These are phyloP conservation scores for Sceloporus undulatus DNA, from an alignment of 2,113 vertebrate species.

Conservation along the genomic window DNA sequence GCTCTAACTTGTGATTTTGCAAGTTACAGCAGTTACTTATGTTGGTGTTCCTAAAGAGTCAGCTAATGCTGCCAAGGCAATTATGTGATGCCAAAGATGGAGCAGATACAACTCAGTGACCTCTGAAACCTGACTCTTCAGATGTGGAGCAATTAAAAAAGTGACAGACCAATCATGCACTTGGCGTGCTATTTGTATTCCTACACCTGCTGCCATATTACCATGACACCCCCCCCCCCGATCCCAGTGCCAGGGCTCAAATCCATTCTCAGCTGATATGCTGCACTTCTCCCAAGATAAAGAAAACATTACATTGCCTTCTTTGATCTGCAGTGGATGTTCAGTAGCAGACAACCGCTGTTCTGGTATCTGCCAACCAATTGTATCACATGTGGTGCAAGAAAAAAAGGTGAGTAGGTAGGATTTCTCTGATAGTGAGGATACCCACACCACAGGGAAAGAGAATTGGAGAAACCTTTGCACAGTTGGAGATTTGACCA, in stretches of 20 bases:
- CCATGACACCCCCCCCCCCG: background rate
- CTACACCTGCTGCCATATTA: background rate
- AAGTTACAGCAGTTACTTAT: background rate
- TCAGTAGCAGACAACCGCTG: constrained; percentile 31
- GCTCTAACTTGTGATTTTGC: too few species aligned
- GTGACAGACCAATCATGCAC: background rate
- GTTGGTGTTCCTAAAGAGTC: background rate
- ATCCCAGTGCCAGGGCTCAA: background rate
- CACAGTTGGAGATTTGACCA: background rate
- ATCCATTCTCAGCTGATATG: background rate
- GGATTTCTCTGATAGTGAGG: background rate
- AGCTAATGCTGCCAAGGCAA: background rate
- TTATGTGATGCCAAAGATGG: background rate
- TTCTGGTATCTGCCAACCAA: background rate
- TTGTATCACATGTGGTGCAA: rapidly evolving
- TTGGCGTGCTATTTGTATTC: constrained; percentile 24
- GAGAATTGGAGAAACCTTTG: constrained; percentile 30
- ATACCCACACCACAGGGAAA: rapidly evolving
- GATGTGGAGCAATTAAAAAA: constrained; percentile 3
- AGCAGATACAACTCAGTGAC: background rate
- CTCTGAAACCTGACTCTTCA: constrained; percentile 22
- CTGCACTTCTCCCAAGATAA: background rate
- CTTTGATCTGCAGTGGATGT: constrained; percentile 2
- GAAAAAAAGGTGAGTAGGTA: background rate
- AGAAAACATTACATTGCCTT: constrained; percentile 1